Evolutionary conservation across 1,140 invertebrate species (phyloP).

Genomic region (Drosophila leontia): DNA sequence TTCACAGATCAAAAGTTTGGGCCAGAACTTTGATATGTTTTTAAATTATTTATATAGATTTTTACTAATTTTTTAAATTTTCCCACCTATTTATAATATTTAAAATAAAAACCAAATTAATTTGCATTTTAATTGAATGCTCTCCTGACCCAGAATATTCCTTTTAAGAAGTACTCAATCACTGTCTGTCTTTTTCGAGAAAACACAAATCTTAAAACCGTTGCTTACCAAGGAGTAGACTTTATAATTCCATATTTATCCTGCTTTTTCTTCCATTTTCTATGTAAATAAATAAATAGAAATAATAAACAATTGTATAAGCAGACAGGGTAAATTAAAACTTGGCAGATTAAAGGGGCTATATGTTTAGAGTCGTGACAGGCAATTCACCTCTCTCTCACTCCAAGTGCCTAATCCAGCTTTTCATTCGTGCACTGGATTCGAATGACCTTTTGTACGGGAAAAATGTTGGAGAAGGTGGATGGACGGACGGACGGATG

Average conservation of each 20-base stretch:
- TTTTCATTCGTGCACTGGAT: constrained; percentile 29
- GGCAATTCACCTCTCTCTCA: constrained; percentile 32
- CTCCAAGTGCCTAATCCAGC: constrained; percentile 22
- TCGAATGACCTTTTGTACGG: constrained; percentile 33
- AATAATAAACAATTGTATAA: constrained; percentile 20
- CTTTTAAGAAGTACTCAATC: background rate
- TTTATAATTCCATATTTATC: constrained; percentile 27
- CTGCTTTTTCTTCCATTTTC: background rate
- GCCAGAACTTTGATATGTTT: background rate
- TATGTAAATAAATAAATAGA: background rate
- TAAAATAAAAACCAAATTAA: background rate
- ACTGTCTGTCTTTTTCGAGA: constrained; percentile 1
- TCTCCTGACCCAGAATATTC: constrained; percentile 14
- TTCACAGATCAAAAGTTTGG: no score
- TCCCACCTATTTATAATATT: background rate
- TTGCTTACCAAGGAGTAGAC: background rate
- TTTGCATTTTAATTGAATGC: constrained; percentile 7
- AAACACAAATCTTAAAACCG: constrained; percentile 5
- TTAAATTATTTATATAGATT: no score
- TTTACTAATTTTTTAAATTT: no score
- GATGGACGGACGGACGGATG: background rate
- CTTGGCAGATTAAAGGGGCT: constrained; percentile 44
- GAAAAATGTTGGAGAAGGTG: background rate
- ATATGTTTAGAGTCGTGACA: constrained; percentile 25
- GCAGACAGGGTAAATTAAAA: constrained; percentile 46